phyloP scores from a whole-genome alignment of 1,140 invertebrate species.

The Micrasema minimum region DNA sequence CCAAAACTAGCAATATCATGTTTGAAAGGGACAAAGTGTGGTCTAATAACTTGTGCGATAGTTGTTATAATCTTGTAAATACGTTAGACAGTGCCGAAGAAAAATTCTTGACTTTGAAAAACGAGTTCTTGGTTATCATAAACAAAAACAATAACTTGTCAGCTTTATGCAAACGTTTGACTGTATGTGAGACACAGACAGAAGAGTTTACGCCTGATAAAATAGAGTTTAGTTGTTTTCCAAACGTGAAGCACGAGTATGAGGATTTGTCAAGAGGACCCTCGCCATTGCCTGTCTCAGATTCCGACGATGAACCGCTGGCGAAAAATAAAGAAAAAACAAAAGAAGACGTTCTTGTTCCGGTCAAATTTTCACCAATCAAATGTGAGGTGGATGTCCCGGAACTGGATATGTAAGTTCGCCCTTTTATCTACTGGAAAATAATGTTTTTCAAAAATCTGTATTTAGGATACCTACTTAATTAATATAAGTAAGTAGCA shows the following conservation, averaged over 20 bases:
- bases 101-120: conserved; percentile 44
- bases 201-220: conserved; percentile 17
- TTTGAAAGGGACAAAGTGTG: conserved; percentile 46
- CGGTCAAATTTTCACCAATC: conserved; percentile 1
- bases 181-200: conserved; percentile 25
- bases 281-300: conserved; percentile 41
- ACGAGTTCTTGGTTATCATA: conserved; percentile 41
- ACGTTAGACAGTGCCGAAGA: conserved; percentile 36
- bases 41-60: conserved; percentile 27
- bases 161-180: conserved; percentile 23
- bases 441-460: too few species aligned
- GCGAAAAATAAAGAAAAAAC: conserved; percentile 54
- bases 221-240: conserved; percentile 38
- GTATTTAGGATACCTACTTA: too few species aligned
- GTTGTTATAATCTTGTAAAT: conserved; percentile 30
- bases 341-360: conserved; percentile 24
- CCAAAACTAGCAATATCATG: conserved; percentile 40
- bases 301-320: conserved; percentile 64
- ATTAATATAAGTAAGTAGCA: too few species aligned
- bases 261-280: conserved; percentile 26
- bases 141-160: conserved; percentile 38
- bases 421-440: too few species aligned
- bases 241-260: conserved; percentile 38
- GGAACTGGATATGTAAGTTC: conserved; percentile 25
- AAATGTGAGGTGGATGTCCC: conserved; percentile 34